These are phyloP conservation scores for Drosophila paulistorum DNA, from an alignment of 1,140 invertebrate genomes.

Conservation along the genomic window DNA sequence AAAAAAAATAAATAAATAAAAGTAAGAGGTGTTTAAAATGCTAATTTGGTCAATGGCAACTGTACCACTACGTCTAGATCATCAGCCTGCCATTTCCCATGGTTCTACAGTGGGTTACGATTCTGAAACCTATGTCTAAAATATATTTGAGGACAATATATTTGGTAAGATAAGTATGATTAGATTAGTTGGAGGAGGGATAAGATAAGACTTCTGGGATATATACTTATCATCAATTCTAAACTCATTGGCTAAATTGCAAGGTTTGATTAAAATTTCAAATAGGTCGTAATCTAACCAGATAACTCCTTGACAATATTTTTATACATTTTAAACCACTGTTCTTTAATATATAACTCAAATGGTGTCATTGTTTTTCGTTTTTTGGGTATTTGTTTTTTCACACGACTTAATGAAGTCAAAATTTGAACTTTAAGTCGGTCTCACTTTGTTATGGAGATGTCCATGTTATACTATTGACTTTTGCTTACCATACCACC, in stretches of 20 bases:
- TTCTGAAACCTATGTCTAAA: neutral
- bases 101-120: neutral
- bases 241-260: too few relatives aligned
- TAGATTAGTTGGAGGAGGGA: too few relatives aligned
- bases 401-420: constrained; percentile 50
- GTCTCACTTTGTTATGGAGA: constrained; percentile 10
- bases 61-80: constrained; percentile 34
- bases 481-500: constrained; percentile 11
- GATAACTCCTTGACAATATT: too few relatives aligned
- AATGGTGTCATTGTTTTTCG: constrained; percentile 49
- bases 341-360: constrained; percentile 1
- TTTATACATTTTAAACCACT: neutral
- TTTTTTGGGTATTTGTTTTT: neutral
- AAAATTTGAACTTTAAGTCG: constrained; percentile 13
- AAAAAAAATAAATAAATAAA: constrained; percentile 44
- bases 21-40: constrained; percentile 79
- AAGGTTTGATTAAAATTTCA: too few relatives aligned
- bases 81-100: constrained; percentile 12
- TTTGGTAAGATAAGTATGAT: too few relatives aligned
- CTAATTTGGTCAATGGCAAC: constrained; percentile 71
- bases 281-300: too few relatives aligned
- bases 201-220: too few relatives aligned
- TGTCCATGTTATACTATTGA: constrained; percentile 5
- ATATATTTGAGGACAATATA: too few relatives aligned
- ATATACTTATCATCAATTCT: too few relatives aligned